phyloP scores from a whole-genome alignment of 37 sponge, comb jelly and placozoan species.

The Oscarella lobularis region DNA sequence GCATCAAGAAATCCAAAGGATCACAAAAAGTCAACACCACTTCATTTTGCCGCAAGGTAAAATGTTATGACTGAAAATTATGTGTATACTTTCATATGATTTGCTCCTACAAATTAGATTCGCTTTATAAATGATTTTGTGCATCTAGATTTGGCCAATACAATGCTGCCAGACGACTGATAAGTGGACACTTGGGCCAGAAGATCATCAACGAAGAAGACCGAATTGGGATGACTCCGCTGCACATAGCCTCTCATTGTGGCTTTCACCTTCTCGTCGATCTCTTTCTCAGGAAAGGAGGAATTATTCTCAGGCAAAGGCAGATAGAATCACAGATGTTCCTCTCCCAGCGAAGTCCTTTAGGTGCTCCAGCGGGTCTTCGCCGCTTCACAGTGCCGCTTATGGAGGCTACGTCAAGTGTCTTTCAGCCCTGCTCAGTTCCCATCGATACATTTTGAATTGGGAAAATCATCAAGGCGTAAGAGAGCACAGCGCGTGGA shows the following conservation, averaged over 20 bases:
- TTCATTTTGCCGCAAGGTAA: conserved; percentile 49
- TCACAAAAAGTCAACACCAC: conserved; percentile 21
- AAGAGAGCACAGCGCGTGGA: too few species aligned
- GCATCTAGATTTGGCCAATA: conserved; percentile 10
- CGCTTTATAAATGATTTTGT: too few species aligned
- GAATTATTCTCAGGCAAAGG: conserved; percentile 42
- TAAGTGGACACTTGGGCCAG: conserved; percentile 10
- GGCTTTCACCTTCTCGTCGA: conserved; percentile 43
- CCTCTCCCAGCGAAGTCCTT: not conserved
- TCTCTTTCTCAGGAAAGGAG: conserved; percentile 60
- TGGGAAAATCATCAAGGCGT: conserved; percentile 31
- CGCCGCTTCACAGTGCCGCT: conserved; percentile 57
- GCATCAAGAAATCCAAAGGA: conserved; percentile 10
- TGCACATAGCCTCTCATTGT: conserved; percentile 41
- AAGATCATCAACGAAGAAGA: conserved; percentile 61
- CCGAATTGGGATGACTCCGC: conserved; percentile 51
- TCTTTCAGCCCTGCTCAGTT: conserved; percentile 22
- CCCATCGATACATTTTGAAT: conserved; percentile 44
- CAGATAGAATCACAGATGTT: not conserved
- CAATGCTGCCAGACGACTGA: conserved; percentile 10
- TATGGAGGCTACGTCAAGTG: conserved; percentile 14
- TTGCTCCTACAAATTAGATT: too few species aligned
- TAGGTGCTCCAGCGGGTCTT: conserved; percentile 27
- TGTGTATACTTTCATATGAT: too few species aligned
- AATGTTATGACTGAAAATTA: too few species aligned